A percentile compares a stretch with the other conserved stretches of the same genome.
These are phyloP conservation scores for Drosophila austrosaltans DNA, from an alignment of 2,888 invertebrate species.

Conservation along the genomic window DNA sequence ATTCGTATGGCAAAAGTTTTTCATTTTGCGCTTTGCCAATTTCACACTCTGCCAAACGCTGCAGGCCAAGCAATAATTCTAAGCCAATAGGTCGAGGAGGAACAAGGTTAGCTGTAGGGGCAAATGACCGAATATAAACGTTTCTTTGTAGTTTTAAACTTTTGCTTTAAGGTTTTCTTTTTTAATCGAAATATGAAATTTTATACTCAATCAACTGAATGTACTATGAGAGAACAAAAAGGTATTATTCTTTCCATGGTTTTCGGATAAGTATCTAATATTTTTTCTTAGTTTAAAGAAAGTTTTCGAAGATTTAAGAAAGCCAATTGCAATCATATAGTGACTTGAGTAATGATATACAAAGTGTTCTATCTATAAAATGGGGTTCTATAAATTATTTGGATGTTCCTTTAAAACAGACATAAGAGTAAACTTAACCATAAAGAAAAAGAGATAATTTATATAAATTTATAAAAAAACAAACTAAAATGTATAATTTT, in stretches of 20 bases:
- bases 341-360: no score
- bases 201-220: not conserved
- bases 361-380: no score
- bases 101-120: constrained; percentile 26
- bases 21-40: constrained; percentile 75
- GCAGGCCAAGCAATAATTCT: constrained; percentile 69
- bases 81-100: constrained; percentile 56
- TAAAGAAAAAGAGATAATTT: no score
- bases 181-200: constrained; percentile 1
- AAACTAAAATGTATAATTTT: not conserved
- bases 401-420: no score
- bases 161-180: constrained; percentile 10
- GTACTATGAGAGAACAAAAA: not conserved
- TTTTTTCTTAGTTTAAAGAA: not conserved
- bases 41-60: constrained; percentile 78
- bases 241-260: not conserved
- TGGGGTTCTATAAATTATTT: no score
- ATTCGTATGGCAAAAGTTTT: constrained; percentile 60
- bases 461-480: not conserved
- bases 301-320: no score
- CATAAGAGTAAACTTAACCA: no score
- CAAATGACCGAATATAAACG: constrained; percentile 24
- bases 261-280: no score
- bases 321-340: no score
- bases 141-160: constrained; percentile 2